phyloP scores from a whole-genome alignment of 37 sponge, comb jelly and placozoan species.

The Geodia barretti region DNA sequence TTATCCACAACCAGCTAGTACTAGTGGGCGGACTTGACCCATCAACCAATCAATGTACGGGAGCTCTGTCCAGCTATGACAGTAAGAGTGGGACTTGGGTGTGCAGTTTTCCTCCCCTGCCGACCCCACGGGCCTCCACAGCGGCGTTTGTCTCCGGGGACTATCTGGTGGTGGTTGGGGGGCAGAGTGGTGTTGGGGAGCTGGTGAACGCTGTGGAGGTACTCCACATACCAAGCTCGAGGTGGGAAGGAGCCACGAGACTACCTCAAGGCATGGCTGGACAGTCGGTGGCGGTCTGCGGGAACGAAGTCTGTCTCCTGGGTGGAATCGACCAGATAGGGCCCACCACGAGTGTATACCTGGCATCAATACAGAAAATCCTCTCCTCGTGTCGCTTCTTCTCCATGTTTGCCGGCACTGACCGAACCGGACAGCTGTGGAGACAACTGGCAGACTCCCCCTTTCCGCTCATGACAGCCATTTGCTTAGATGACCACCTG shows the following conservation, averaged over 20 bases:
- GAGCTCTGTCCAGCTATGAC: slow-evolving; percentile 29
- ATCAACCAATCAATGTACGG: slow-evolving; percentile 18
- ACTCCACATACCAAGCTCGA: slow-evolving; percentile 28
- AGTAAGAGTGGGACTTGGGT: slow-evolving; percentile 36
- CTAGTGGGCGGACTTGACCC: slow-evolving; percentile 36
- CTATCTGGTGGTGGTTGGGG: slow-evolving; percentile 51
- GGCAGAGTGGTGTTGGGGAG: slow-evolving; percentile 12
- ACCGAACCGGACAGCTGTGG: slow-evolving; percentile 7
- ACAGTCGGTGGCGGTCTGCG: slow-evolving; percentile 23
- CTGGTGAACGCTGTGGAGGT: slow-evolving; percentile 18
- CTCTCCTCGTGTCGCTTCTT: slow-evolving; percentile 37
- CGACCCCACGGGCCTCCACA: slow-evolving; percentile 40
- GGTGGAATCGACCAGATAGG: slow-evolving; percentile 12
- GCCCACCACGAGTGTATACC: not conserved
- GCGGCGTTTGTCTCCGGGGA: slow-evolving; percentile 36
- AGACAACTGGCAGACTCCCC: slow-evolving; percentile 36
- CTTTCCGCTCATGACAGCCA: slow-evolving; percentile 35
- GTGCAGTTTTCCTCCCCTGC: slow-evolving; percentile 37
- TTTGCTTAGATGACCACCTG: slow-evolving; percentile 21
- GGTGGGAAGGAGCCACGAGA: slow-evolving; percentile 19
- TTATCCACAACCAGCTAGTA: slow-evolving; percentile 35
- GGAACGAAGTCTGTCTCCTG: slow-evolving; percentile 14
- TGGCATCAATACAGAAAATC: slow-evolving; percentile 2
- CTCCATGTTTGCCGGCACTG: not conserved
- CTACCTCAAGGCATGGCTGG: slow-evolving; percentile 43